A percentile compares a stretch with the other conserved stretches of the same genome.
Conservation (phyloP, 2,797 vertebrate genomes). For the Hephaestus fuliginosus region DNA sequence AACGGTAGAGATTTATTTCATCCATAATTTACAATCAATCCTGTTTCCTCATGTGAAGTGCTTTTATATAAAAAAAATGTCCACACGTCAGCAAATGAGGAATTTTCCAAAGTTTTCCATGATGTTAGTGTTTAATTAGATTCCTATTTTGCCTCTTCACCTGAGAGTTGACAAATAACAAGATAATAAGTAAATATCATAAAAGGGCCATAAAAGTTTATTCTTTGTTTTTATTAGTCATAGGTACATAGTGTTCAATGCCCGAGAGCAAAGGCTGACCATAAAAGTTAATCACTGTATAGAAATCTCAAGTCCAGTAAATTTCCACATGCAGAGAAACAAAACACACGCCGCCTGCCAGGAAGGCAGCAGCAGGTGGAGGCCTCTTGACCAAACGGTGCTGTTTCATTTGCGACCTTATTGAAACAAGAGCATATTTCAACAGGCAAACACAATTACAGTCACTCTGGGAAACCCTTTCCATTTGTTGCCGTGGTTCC, state of each 20-base stretch:
- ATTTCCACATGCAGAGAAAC: conserved; percentile 88
- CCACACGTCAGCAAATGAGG: conserved; percentile 48
- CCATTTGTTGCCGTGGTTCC: conserved; percentile 51
- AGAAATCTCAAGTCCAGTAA: conserved; percentile 89
- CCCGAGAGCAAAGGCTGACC: conserved; percentile 86
- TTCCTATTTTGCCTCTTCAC: conserved; percentile 81
- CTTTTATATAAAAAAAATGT: not conserved
- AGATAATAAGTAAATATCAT: conserved; percentile 86
- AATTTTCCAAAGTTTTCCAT: conserved; percentile 82
- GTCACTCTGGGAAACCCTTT: conserved; percentile 68
- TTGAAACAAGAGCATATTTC: conserved; percentile 27
- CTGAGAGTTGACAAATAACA: conserved; percentile 87
- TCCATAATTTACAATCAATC: too few species aligned
- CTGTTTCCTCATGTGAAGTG: conserved; percentile 4
- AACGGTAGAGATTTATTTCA: too few species aligned
- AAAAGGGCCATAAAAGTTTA: conserved; percentile 86
- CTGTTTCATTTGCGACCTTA: conserved; percentile 44
- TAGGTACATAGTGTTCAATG: conserved; percentile 87
- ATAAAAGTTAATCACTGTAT: conserved; percentile 92
- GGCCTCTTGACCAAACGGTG: conserved; percentile 38
- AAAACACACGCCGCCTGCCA: conserved; percentile 72
- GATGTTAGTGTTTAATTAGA: conserved; percentile 81
- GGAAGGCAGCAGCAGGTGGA: conserved; percentile 78
- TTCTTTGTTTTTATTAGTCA: conserved; percentile 89
- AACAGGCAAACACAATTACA: conserved; percentile 25